phyloP scores from a whole-genome alignment of 64 coral and sea anemone species.

The Platygyra sinensis region DNA sequence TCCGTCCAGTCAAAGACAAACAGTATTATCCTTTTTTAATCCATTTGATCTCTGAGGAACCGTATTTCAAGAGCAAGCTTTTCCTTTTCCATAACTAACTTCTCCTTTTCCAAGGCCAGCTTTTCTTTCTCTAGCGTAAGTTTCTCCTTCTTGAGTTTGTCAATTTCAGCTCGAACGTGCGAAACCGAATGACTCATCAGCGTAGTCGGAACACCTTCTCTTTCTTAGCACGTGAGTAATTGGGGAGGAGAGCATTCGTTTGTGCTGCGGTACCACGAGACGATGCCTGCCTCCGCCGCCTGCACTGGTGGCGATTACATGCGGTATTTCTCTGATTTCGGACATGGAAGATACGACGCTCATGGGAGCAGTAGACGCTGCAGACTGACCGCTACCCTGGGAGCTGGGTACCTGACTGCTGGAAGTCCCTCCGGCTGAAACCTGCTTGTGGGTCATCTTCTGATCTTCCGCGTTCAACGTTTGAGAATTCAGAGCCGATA shows the following conservation, averaged over 20 bases:
- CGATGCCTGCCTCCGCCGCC: neutral
- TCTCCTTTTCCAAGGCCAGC: conserved; percentile 55
- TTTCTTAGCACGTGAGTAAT: conserved; percentile 26
- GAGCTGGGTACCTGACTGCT: neutral
- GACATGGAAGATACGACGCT: neutral
- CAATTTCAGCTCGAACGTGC: conserved; percentile 23
- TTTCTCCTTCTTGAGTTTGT: conserved; percentile 59
- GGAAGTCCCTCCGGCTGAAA: neutral
- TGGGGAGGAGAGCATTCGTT: conserved; percentile 12
- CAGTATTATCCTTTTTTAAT: neutral
- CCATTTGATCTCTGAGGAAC: conserved; percentile 47
- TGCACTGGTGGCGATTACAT: neutral
- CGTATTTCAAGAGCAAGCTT: conserved; percentile 62
- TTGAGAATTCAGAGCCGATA: neutral
- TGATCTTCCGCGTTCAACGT: neutral
- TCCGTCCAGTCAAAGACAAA: neutral
- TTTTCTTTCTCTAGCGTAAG: conserved; percentile 61
- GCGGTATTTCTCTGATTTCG: neutral
- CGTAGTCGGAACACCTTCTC: conserved; percentile 34
- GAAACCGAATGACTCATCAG: neutral
- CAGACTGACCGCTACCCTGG: neutral
- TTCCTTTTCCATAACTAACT: conserved; percentile 61
- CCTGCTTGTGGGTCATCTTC: neutral
- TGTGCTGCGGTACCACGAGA: conserved; percentile 21
- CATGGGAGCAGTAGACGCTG: neutral